Percentiles rank a stretch among this genome's conserved stretches.
These are phyloP conservation scores for Ctena decussata DNA, from an alignment of 2,888 invertebrate species.

Conservation along the genomic window DNA sequence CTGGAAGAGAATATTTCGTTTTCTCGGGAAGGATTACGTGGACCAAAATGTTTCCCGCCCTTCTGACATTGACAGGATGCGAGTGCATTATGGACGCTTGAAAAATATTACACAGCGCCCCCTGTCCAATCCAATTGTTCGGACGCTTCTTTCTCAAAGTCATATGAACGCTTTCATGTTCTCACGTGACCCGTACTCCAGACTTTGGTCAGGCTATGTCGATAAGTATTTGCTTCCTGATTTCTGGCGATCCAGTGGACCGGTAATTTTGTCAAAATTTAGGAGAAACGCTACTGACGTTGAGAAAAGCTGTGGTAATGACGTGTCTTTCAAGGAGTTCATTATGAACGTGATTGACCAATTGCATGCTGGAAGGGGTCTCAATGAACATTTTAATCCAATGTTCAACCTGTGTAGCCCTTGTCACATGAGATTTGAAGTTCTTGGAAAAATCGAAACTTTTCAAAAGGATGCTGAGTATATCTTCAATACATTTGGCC, in stretches of 20 bases:
- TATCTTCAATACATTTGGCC: constrained; percentile 48
- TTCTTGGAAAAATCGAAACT: constrained; percentile 68
- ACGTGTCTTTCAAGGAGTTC: constrained; percentile 65
- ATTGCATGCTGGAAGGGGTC: neutral
- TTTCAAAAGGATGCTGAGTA: constrained; percentile 43
- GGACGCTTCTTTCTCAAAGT: constrained; percentile 16
- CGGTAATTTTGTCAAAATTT: constrained; percentile 21
- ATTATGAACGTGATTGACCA: constrained; percentile 39
- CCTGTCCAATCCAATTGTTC: constrained; percentile 3
- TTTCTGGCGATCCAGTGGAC: constrained; percentile 57
- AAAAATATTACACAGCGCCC: neutral
- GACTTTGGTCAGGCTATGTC: constrained; percentile 71
- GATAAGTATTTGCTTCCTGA: constrained; percentile 71
- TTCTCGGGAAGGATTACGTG: constrained; percentile 51
- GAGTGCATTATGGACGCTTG: constrained; percentile 46
- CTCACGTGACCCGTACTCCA: constrained; percentile 63
- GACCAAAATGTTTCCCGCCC: constrained; percentile 23
- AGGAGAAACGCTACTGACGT: neutral
- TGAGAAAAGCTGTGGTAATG: constrained; percentile 44
- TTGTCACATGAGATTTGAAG: constrained; percentile 60
- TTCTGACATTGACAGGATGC: constrained; percentile 53
- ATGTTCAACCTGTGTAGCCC: constrained; percentile 64
- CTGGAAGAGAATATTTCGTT: constrained; percentile 71
- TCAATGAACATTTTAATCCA: constrained; percentile 65
- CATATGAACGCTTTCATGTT: constrained; percentile 61